A percentile compares a stretch with the other conserved stretches of the same genome.
Conservation (phyloP, 2,113 vertebrate genomes). For the Paracyprichromis sp. region DNA sequence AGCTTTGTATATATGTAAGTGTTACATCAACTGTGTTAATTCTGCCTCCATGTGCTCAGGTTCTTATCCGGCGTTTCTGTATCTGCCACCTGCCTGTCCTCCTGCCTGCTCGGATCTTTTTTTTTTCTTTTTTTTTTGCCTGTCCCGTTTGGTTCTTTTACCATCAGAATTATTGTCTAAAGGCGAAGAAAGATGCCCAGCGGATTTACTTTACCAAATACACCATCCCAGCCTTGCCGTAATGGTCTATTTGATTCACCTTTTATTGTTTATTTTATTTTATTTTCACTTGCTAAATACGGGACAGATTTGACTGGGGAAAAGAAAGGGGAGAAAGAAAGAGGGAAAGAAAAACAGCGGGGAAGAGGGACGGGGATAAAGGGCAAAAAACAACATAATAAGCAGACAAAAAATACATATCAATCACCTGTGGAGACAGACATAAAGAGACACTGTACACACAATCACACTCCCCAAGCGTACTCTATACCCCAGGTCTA, state of each 20-base stretch:
- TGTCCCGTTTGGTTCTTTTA: neutral
- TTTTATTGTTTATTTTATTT: neutral
- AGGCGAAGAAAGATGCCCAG: neutral
- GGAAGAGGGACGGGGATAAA: fast-evolving
- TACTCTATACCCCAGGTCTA: too few relatives aligned
- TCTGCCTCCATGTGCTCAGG: neutral
- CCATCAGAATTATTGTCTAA: neutral
- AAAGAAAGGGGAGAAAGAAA: too few relatives aligned
- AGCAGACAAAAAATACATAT: too few relatives aligned
- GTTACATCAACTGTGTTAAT: neutral
- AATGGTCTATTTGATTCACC: neutral
- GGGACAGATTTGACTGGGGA: too few relatives aligned
- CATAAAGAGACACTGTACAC: too few relatives aligned
- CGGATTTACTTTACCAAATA: neutral
- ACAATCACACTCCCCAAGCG: too few relatives aligned
- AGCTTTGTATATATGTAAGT: neutral
- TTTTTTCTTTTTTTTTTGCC: fast-evolving
- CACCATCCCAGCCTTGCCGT: neutral
- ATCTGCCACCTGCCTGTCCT: neutral
- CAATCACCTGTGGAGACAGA: too few relatives aligned
- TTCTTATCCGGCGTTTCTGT: neutral
- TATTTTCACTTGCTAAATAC: too few relatives aligned
- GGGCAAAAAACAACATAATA: too few relatives aligned
- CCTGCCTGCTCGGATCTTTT: neutral
- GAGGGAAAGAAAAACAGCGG: too few relatives aligned